Evolutionary conservation across 2,888 invertebrate species (phyloP), one percentile per base, ranked within the genome.

Genomic region (Phanerotoma sp.): DNA sequence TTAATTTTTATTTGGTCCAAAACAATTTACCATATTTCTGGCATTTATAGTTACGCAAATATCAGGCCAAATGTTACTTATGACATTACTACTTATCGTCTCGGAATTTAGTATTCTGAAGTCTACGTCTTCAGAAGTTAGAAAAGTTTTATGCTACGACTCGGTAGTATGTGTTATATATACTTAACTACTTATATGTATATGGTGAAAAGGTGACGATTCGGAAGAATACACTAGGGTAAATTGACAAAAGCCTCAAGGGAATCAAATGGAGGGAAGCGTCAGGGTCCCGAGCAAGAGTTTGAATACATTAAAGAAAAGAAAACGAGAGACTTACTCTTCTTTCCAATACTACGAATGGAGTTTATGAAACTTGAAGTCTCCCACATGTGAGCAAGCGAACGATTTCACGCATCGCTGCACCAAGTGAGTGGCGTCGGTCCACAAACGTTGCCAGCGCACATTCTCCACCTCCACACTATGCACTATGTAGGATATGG

Each of bases 331-430:
- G n/a, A n/a, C n/a, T n/a, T n/a, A n/a, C n/a, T n/a, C n/a, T n/a
- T n/a, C n/a, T n/a, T n/a, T n/a, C n/a, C n/a, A n/a, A n/a, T n/a
- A n/a, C n/a, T n/a, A n/a, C n/a, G n/a, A n/a, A n/a, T n/a, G n/a
- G n/a, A n/a, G n/a, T n/a, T n/a, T 33, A 16, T n/a, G 49, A 28
- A 55, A 49, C 60, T 57, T 61, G 61, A 59, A 64, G 66, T 67
- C 70, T 65, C 64, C 73, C 76, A 76, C 73, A 75, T 75, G 75
- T 76, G 75, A 75, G 75, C 74, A 71, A 30, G 46, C 28, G 46
- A 30, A 74, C 75, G 76, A 77, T 77, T 77, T 77, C 75, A 73
- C 75, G 77, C 73, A 77, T 69, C 71, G 74, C 72, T 77, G 75
- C 71, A 62, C 71, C 71, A 68, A 70, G 73, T 77, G 77, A 77